phyloP scores from a whole-genome alignment of 2,888 invertebrate species.

The Epinotia bilunana region DNA sequence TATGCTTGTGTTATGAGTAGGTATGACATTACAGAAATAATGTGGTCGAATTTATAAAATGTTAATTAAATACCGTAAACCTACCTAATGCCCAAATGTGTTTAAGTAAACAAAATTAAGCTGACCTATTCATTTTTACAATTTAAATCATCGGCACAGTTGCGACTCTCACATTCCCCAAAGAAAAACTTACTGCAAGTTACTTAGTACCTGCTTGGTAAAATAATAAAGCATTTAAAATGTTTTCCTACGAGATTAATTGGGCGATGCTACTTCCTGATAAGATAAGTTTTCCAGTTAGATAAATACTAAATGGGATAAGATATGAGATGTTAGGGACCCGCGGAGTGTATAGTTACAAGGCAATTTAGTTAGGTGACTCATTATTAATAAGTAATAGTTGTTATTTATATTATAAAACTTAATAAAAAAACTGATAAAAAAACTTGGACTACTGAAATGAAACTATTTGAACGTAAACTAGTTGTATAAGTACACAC shows the following conservation, averaged over 20 bases:
- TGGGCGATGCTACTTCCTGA: conserved; percentile 31
- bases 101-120: not conserved
- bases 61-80: too few relatives aligned
- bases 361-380: too few relatives aligned
- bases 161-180: conserved; percentile 12
- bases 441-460: too few relatives aligned
- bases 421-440: too few relatives aligned
- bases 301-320: conserved; percentile 25
- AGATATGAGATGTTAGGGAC: conserved; percentile 21
- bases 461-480: too few relatives aligned
- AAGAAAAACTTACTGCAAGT: conserved; percentile 11
- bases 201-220: not conserved
- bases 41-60: too few relatives aligned
- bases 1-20: too few relatives aligned
- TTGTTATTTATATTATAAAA: too few relatives aligned
- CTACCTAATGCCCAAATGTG: too few relatives aligned
- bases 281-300: conserved; percentile 29
- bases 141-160: conserved; percentile 10
- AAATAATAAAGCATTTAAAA: conserved; percentile 10
- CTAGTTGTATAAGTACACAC: too few relatives aligned
- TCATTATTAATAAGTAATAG: too few relatives aligned
- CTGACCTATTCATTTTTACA: conserved; percentile 31
- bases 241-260: conserved; percentile 36
- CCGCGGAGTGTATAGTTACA: not conserved
- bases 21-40: too few relatives aligned